These are phyloP conservation scores for Phaethon lepturus DNA, from an alignment of 2,113 vertebrate genomes.

Conservation along the genomic window DNA sequence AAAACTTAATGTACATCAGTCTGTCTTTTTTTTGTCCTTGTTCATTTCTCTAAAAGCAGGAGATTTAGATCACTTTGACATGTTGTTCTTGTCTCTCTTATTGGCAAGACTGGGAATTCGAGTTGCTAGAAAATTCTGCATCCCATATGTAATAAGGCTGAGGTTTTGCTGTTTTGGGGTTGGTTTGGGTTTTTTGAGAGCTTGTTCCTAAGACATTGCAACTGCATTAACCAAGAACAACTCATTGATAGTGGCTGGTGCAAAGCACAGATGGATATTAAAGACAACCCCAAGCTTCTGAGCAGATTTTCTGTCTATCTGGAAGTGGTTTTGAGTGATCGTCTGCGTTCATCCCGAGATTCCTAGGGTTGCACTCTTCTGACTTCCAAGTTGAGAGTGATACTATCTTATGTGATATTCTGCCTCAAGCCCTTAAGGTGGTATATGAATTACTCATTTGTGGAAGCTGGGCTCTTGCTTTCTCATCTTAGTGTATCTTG, in stretches of 20 bases:
- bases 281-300: not conserved
- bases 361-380: not conserved
- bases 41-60: not conserved
- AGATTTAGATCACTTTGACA: no score
- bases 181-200: not conserved
- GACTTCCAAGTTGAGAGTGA: not conserved
- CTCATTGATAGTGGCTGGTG: not conserved
- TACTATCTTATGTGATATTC: not conserved
- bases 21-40: no score
- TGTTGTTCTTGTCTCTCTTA: not conserved
- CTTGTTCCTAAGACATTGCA: not conserved
- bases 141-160: not conserved
- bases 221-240: fast-evolving
- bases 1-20: fast-evolving
- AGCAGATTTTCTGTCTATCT: not conserved
- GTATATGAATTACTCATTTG: not conserved
- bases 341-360: not conserved
- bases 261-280: not conserved
- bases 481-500: not conserved
- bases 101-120: not conserved
- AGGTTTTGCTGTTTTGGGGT: not conserved
- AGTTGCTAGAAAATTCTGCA: not conserved
- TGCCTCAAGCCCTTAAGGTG: not conserved
- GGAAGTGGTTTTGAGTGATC: fast-evolving
- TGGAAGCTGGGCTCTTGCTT: not conserved